phyloP scores from a whole-genome alignment of 2,888 invertebrate genomes.

The Scaptomyza caliginosa region DNA sequence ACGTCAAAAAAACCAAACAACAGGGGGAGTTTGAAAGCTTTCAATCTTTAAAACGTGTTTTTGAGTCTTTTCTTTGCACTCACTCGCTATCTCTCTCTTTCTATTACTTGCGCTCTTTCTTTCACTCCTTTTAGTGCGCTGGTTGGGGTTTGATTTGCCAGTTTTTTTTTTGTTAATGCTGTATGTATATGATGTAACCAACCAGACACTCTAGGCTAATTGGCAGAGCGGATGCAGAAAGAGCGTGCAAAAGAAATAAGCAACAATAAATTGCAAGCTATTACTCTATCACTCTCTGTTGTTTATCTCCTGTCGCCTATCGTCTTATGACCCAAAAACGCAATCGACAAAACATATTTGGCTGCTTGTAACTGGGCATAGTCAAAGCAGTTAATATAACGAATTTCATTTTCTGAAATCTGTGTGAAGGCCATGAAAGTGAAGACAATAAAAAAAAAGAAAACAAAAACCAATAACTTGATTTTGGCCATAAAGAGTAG shows the following conservation, averaged over 20 bases:
- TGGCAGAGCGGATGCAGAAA: slow-evolving; percentile 76
- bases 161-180: slow-evolving; percentile 57
- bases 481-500: slow-evolving; percentile 22
- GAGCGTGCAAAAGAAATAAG: slow-evolving; percentile 53
- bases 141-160: slow-evolving; percentile 52
- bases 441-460: slow-evolving; percentile 35
- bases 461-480: slow-evolving; percentile 42
- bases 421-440: slow-evolving; percentile 79
- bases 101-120: slow-evolving; percentile 3
- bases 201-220: slow-evolving; percentile 48
- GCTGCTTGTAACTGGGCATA: slow-evolving; percentile 53
- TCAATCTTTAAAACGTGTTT: slow-evolving; percentile 40
- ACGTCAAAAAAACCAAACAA: slow-evolving; percentile 38
- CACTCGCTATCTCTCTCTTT: slow-evolving; percentile 3
- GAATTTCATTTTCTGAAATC: slow-evolving; percentile 48
- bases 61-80: slow-evolving; percentile 48
- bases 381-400: slow-evolving; percentile 68
- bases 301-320: slow-evolving; percentile 7
- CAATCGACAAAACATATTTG: slow-evolving; percentile 25
- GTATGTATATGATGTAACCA: slow-evolving; percentile 73
- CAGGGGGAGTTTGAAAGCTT: slow-evolving; percentile 42
- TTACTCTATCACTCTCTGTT: slow-evolving; percentile 3
- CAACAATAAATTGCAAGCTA: neutral
- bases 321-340: slow-evolving; percentile 45
- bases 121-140: slow-evolving; percentile 13